These are phyloP conservation scores for Wasmannia auropunctata DNA, from an alignment of 1,140 invertebrate genomes.

Conservation along the genomic window DNA sequence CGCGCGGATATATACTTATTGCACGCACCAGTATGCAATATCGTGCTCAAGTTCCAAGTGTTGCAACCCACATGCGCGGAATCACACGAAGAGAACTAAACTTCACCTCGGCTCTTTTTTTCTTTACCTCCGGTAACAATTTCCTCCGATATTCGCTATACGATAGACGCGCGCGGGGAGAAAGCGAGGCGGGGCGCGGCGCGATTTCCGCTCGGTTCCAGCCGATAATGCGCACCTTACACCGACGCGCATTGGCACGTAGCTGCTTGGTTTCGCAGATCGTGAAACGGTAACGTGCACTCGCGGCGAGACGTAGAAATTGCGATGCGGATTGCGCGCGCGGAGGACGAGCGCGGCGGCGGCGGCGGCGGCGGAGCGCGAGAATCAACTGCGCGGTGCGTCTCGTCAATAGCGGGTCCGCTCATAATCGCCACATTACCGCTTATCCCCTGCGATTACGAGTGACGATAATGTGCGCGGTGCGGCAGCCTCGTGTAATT, in stretches of 20 bases:
- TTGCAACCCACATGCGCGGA: not conserved
- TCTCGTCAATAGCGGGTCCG: slow-evolving; percentile 51
- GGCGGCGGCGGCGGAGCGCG: not conserved
- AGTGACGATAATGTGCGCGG: slow-evolving; percentile 61
- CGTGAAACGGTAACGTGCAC: slow-evolving; percentile 40
- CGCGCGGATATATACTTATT: slow-evolving; percentile 4
- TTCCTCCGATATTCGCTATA: slow-evolving; percentile 20
- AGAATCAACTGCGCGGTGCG: slow-evolving; percentile 34
- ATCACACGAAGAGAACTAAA: not conserved
- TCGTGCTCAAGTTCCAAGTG: not conserved
- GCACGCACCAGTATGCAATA: slow-evolving; percentile 10
- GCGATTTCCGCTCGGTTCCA: slow-evolving; percentile 13
- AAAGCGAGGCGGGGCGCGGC: slow-evolving; percentile 12
- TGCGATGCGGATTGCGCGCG: slow-evolving; percentile 22
- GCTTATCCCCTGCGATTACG: slow-evolving; percentile 60
- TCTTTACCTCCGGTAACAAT: not conserved
- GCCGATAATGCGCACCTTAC: slow-evolving; percentile 53
- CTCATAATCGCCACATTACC: slow-evolving; percentile 63
- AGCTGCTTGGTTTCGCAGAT: slow-evolving; percentile 6
- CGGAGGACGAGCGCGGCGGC: not conserved
- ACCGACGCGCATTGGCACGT: slow-evolving; percentile 5
- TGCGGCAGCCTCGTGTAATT: slow-evolving; percentile 49
- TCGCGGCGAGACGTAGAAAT: slow-evolving; percentile 32
- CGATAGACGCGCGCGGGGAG: slow-evolving; percentile 1
- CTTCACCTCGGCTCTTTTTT: not conserved